Evolutionary conservation across 2,113 vertebrate genomes (phyloP).

Genomic region (Lycocorax pyrrhopterus): DNA sequence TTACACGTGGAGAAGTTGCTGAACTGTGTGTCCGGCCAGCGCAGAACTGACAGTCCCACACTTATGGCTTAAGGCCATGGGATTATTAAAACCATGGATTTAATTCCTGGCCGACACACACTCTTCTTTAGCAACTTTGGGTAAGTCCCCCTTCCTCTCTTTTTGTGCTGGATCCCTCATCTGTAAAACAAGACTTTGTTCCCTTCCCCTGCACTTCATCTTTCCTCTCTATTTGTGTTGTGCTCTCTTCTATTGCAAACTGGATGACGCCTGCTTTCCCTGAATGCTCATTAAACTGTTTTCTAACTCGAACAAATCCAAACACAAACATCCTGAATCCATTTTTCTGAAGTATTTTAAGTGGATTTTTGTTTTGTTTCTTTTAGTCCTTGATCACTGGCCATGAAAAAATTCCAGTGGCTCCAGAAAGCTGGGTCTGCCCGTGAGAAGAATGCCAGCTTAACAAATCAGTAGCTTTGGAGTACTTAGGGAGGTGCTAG

Average conservation of each 20-base stretch:
- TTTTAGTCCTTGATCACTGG: conserved; percentile 26
- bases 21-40: not conserved
- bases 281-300: not conserved
- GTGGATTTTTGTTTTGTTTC: conserved; percentile 13
- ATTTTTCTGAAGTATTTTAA: conserved; percentile 48
- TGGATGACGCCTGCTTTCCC: not conserved
- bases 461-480: conserved; percentile 68
- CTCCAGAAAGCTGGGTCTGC: conserved; percentile 43
- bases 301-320: not conserved
- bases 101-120: not conserved
- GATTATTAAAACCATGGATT: not conserved
- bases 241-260: not conserved
- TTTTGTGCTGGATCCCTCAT: not conserved
- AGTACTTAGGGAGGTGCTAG: conserved; percentile 59
- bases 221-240: not conserved
- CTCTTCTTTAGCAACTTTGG: not conserved
- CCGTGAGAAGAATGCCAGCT: conserved; percentile 57
- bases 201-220: not conserved
- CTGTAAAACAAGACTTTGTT: not conserved
- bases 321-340: conserved; percentile 21
- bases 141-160: not conserved
- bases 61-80: not conserved
- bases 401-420: conserved; percentile 52
- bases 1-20: fast-evolving
- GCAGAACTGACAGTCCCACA: not conserved